These are phyloP conservation scores for Psilanteris sp. DNA, from an alignment of 1,140 invertebrate genomes.

Conservation along the genomic window DNA sequence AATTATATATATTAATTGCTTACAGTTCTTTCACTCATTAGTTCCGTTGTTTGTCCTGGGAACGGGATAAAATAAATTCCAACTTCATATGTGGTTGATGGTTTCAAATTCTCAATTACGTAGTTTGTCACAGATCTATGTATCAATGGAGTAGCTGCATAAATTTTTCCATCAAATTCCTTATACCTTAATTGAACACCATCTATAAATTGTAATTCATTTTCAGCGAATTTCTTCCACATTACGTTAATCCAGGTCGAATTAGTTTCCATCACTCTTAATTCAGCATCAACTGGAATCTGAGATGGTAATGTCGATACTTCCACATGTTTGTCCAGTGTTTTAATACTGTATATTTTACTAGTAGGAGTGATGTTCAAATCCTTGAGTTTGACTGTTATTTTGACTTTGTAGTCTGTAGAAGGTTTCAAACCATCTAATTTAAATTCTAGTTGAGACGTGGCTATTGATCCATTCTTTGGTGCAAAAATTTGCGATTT, in stretches of 20 bases:
- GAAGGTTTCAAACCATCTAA: conserved; percentile 87
- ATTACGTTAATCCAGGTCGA: conserved; percentile 87
- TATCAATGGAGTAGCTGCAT: conserved; percentile 87
- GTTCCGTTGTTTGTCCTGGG: conserved; percentile 85
- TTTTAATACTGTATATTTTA: conserved; percentile 86
- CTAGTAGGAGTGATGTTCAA: conserved; percentile 87
- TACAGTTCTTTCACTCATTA: conserved; percentile 85
- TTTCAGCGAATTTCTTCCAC: conserved; percentile 90
- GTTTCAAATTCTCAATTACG: conserved; percentile 85
- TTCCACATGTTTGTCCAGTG: conserved; percentile 78
- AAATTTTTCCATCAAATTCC: conserved; percentile 85
- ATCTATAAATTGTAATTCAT: conserved; percentile 88
- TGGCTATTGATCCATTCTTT: conserved; percentile 90
- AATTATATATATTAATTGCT: too few relatives aligned
- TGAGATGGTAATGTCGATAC: conserved; percentile 82
- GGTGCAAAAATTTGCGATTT: conserved; percentile 91
- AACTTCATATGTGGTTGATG: conserved; percentile 87
- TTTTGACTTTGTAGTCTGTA: conserved; percentile 90
- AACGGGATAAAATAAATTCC: conserved; percentile 89
- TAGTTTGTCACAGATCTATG: conserved; percentile 87
- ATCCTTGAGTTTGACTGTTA: conserved; percentile 87
- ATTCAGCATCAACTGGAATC: conserved; percentile 85
- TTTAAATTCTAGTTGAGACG: conserved; percentile 90
- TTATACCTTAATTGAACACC: conserved; percentile 87
- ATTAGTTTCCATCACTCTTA: conserved; percentile 87